These are phyloP conservation scores for Agrilus planipennis DNA, from an alignment of 1,140 invertebrate species.

Conservation along the genomic window DNA sequence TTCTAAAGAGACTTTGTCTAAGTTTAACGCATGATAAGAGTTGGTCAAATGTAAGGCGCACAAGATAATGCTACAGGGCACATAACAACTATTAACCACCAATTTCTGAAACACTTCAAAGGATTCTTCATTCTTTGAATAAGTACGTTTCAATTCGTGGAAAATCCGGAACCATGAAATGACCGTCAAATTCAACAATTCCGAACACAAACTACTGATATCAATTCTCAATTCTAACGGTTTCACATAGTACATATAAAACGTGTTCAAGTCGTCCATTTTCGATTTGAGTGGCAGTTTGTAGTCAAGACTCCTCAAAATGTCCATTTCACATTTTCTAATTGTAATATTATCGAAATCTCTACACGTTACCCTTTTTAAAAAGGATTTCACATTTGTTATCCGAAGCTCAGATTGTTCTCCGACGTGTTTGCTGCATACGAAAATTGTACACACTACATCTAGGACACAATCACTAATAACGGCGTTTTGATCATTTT, in stretches of 20 bases:
- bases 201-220: conserved; percentile 14
- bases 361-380: neutral
- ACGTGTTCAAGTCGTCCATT: conserved; percentile 22
- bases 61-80: conserved; percentile 23
- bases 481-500: conserved; percentile 11
- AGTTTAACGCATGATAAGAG: conserved; percentile 18
- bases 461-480: conserved; percentile 17
- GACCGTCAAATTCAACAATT: conserved; percentile 22
- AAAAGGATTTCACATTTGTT: neutral
- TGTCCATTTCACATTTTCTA: conserved; percentile 15
- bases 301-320: conserved; percentile 16
- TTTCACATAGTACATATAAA: conserved; percentile 18
- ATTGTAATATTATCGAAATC: neutral
- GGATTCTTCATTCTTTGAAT: conserved; percentile 15
- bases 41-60: conserved; percentile 19
- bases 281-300: conserved; percentile 16
- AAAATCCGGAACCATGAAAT: conserved; percentile 18
- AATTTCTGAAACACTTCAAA: conserved; percentile 17
- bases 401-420: conserved; percentile 13
- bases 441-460: conserved; percentile 16
- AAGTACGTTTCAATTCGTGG: conserved; percentile 16
- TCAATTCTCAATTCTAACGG: conserved; percentile 16
- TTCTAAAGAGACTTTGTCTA: conserved; percentile 16
- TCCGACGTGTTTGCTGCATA: conserved; percentile 22
- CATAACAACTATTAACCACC: conserved; percentile 20